A percentile compares a stretch with the other conserved stretches of the same genome.
Conservation (phyloP, 2,888 invertebrate genomes). For the Diaprepes abbreviatus region DNA sequence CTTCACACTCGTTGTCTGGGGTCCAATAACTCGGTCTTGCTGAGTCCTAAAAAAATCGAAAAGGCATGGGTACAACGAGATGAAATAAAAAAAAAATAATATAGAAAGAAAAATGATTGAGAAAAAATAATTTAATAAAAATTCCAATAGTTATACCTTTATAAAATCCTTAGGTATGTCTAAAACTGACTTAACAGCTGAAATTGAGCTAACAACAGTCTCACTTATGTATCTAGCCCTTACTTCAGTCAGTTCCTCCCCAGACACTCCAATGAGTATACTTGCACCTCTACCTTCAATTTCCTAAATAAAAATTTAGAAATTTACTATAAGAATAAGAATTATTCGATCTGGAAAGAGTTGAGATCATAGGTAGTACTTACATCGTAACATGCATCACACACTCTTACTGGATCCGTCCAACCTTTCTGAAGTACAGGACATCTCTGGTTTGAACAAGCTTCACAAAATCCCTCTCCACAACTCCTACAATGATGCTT, state of each 20-base stretch:
- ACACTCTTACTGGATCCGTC: constrained; percentile 80
- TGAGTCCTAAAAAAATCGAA: constrained; percentile 69
- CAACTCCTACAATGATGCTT: constrained; percentile 85
- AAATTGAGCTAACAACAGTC: constrained; percentile 79
- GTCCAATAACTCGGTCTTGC: constrained; percentile 86
- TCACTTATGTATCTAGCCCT: constrained; percentile 77
- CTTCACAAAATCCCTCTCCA: constrained; percentile 84
- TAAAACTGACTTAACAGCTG: constrained; percentile 78
- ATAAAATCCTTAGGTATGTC: constrained; percentile 83
- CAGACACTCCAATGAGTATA: constrained; percentile 28
- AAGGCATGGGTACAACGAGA: not conserved
- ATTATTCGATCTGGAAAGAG: too few species aligned
- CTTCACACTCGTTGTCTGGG: constrained; percentile 78
- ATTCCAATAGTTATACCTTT: too few species aligned
- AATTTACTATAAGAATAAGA: too few species aligned
- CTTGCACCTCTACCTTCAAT: constrained; percentile 42
- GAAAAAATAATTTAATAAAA: too few species aligned
- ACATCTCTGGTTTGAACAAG: constrained; percentile 76
- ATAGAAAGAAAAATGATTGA: too few species aligned
- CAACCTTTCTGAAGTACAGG: constrained; percentile 82
- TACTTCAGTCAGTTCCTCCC: constrained; percentile 64
- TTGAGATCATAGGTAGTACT: too few species aligned
- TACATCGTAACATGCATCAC: constrained; percentile 74
- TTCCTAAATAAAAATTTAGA: constrained; percentile 14
- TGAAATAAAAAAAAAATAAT: too few species aligned